Conservation (phyloP, 2,888 invertebrate genomes). For the Noctua fimbriata region DNA sequence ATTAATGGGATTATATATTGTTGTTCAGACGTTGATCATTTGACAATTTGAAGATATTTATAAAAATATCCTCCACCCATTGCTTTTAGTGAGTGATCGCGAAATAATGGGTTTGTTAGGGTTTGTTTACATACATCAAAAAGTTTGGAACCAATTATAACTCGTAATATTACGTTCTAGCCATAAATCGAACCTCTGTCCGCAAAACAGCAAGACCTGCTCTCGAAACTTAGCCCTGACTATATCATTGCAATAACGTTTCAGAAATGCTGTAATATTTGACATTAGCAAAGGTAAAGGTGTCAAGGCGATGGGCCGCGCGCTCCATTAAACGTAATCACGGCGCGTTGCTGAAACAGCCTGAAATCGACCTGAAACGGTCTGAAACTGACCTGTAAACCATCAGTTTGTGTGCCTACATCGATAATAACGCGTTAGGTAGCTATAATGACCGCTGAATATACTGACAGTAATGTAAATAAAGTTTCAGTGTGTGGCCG, state of each 20-base stretch:
- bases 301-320: slow-evolving; percentile 60
- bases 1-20: not conserved
- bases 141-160: not conserved
- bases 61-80: not conserved
- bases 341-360: slow-evolving; percentile 29
- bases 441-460: not conserved
- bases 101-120: not conserved
- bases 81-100: not conserved
- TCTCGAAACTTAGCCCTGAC: not conserved
- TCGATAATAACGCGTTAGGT: slow-evolving; percentile 8
- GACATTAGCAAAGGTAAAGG: slow-evolving; percentile 65
- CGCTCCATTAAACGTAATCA: slow-evolving; percentile 39
- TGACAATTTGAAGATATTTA: not conserved
- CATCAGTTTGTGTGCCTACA: not conserved
- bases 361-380: slow-evolving; percentile 7
- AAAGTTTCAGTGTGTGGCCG: slow-evolving; percentile 7
- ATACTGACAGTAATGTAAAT: slow-evolving; percentile 28
- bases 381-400: slow-evolving; percentile 14
- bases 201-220: not conserved
- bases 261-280: slow-evolving; percentile 29
- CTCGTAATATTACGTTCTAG: not conserved
- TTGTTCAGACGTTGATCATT: not conserved
- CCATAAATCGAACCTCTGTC: not conserved
- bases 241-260: not conserved
- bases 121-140: not conserved